phyloP scores from a whole-genome alignment of 2,888 invertebrate genomes.

The Beris chalybata region DNA sequence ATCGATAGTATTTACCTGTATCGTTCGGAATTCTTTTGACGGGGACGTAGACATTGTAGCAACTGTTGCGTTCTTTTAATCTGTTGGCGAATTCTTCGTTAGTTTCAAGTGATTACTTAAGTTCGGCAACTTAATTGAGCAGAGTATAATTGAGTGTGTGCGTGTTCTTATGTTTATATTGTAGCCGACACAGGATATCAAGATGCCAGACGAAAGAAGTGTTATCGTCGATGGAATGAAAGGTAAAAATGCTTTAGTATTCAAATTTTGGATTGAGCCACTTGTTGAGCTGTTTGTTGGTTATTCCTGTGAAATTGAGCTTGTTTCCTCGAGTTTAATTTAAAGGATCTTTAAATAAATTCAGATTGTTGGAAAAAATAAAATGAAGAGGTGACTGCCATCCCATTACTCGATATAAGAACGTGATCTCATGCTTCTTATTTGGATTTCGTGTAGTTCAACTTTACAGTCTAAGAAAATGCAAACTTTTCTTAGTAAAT shows the following conservation, averaged over 20 bases:
- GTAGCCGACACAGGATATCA: slow-evolving; percentile 2
- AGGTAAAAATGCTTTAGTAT: slow-evolving; percentile 37
- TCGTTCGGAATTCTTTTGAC: too few species aligned
- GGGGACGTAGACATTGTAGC: too few species aligned
- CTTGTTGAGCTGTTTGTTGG: slow-evolving; percentile 9
- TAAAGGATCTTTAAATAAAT: too few species aligned
- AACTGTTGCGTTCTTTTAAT: slow-evolving; percentile 5
- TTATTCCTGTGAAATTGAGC: neutral
- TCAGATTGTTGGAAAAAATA: too few species aligned
- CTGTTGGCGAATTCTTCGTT: neutral
- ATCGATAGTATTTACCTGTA: too few species aligned
- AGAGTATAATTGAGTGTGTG: neutral
- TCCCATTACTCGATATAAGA: too few species aligned
- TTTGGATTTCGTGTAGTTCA: too few species aligned
- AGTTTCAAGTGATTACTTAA: slow-evolving; percentile 8
- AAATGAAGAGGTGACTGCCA: too few species aligned
- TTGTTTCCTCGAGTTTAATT: neutral
- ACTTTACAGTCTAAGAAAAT: too few species aligned
- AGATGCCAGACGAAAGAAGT: slow-evolving; percentile 38
- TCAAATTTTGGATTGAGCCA: neutral
- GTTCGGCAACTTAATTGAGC: neutral
- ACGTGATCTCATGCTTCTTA: too few species aligned
- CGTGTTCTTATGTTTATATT: neutral
- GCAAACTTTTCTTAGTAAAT: too few species aligned
- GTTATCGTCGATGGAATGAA: slow-evolving; percentile 43